Base-by-base conservation (phyloP, 2,113 vertebrate species). In the Steatornis caripensis region DNA sequence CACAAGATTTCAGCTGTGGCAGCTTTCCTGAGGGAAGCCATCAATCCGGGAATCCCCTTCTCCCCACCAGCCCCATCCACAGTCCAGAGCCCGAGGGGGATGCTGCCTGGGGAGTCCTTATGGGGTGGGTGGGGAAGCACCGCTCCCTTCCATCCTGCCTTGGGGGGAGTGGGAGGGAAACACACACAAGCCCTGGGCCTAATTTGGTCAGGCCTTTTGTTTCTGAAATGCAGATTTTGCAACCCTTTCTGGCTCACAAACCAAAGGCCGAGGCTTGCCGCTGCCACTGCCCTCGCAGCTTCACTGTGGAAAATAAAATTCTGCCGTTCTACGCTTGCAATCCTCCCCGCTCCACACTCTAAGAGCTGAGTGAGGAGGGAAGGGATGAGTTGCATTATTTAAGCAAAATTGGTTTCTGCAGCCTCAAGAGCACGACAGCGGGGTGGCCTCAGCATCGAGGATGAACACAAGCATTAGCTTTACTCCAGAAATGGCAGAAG, bases 341-440 rank as follows among this genome's bases (percentile, higher is more conserved):
- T 9, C 26, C 39, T 83, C 29, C 57, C 53, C 9, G 2, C 72
- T 70, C 65, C 2, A 1, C 0, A 0, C 24, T 32, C 61, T 13
- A 20, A 30, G 30, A 66, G 37, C 10, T 0, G 29, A 32, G 16
- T 4, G 8, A 57, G 15, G 15, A 27, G 54, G 21, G 24, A 57
- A 53, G 7, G 29, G 41, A 46, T 76, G 27, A 45, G 30, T 39
- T 4, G 1, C 2, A 4, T 48, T 82, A 62, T 24, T 70, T 5
- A 36, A 53, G 75, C 62, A 72, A 57, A 64, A 75, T 12, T 1
- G 0, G 11, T 24, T 72, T 46, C 65, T 72, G 34, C 14, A 77
- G 5, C 58, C 34, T 41, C 51, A 49, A 39, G n/a, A 43, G n/a
- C 45, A 26, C 30, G 27, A 22, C n/a, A 30, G 32, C 2, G 6